Evolutionary conservation across 2,888 invertebrate species (phyloP), one percentile per base, ranked within the genome.

Genomic region (Eilema griseolum): DNA sequence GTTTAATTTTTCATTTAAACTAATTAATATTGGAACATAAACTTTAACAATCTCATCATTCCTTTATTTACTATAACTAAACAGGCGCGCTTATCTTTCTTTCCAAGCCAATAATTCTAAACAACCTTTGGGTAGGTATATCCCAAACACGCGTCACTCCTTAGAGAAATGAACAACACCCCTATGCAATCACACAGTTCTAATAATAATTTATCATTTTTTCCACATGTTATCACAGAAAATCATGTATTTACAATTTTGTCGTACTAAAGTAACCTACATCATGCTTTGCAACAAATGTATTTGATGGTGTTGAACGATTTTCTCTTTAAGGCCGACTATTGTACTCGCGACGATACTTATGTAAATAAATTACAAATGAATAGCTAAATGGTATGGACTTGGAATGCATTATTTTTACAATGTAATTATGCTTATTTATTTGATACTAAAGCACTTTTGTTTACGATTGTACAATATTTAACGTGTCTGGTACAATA

Each of bases 231-330:
- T 95, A 95, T 95, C 95, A 95, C 95, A 95, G 95, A 95, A 95
- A 95, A 95, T 95, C 90, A 95, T 95, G 94, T 95, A 95, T 95
- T 93, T 95, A 95, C 95, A 95, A 95, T 93, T 95, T 95, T 93
- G 93, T 93, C 95, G 89, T 90, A 92, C 92, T 91, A 92, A 90
- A 89, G 90, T 93, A 91, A 89, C 89, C 91, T 93, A 93, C 92
- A 89, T 89, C 89, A 91, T 92, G 92, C 89, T 86, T 91, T 89
- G 91, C 88, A 91, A 92, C 90, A 88, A 91, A 91, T 89, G 86
- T 87, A 81, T 84, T 84, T 88, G 85, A 89, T 90, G 89, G 87
- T 86, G 83, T 85, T 86, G 86, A 89, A 89, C 87, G 85, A 90
- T 86, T 83, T 83, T 77, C 74, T 84, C 86, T 85, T 82, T 82